Evolutionary conservation across 2,888 invertebrate genomes (phyloP).

Genomic region (Scaptomyza flava): DNA sequence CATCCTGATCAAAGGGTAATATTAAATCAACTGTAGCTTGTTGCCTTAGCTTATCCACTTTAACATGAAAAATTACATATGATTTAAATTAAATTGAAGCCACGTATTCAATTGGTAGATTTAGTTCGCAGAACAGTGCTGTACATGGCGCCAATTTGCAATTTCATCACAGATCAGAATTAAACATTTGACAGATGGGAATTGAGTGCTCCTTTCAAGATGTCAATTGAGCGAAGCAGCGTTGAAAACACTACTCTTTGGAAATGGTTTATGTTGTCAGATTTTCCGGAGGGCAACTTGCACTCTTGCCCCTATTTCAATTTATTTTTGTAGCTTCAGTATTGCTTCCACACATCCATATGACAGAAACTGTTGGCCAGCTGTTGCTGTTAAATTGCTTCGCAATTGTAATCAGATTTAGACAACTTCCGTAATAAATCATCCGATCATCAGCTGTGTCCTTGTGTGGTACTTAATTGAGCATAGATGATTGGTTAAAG

Average conservation of each 20-base stretch:
- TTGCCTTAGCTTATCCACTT: too few relatives aligned
- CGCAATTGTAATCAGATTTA: slow-evolving; percentile 25
- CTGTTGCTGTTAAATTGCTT: slow-evolving; percentile 11
- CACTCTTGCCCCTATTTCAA: slow-evolving; percentile 16
- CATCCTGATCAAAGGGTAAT: slow-evolving; percentile 39
- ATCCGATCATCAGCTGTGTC: not conserved
- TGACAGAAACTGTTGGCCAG: slow-evolving; percentile 9
- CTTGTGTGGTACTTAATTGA: not conserved
- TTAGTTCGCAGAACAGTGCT: not conserved
- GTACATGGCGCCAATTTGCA: slow-evolving; percentile 12
- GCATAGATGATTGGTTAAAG: slow-evolving; percentile 1
- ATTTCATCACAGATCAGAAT: slow-evolving; percentile 6
- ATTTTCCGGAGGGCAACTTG: not conserved
- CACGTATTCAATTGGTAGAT: too few relatives aligned
- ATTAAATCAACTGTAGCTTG: slow-evolving; percentile 4
- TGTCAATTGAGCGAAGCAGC: not conserved
- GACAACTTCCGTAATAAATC: slow-evolving; percentile 10
- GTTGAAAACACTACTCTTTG: not conserved
- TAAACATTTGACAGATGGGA: not conserved
- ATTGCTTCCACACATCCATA: not conserved
- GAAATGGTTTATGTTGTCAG: not conserved
- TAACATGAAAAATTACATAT: too few relatives aligned
- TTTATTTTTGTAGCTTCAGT: slow-evolving; percentile 13
- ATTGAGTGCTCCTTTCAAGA: not conserved
- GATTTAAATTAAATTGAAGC: too few relatives aligned